Base-by-base conservation (phyloP, 2,113 vertebrate species). In the Centropus bengalensis region DNA sequence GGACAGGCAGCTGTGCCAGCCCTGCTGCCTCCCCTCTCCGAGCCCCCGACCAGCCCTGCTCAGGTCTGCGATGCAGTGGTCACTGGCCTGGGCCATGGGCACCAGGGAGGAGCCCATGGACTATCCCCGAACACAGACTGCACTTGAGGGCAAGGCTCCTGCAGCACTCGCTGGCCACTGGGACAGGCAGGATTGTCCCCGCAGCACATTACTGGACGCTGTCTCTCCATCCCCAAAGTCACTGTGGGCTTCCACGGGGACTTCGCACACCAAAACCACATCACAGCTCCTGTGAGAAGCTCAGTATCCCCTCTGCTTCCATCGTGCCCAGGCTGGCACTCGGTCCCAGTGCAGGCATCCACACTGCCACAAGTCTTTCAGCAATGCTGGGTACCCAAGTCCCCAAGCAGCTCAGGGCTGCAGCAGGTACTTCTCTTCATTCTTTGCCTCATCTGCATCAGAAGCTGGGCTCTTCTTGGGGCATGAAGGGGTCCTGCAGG, bases 361-460 rank as follows among this genome's bases (percentile, higher is more conserved):
- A 44, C 9, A 7, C 49, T 47, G 67, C 68, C 10, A 4, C 1
- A 1, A 55, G 21, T 83, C 45, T 63, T 54, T 81, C 0, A 0
- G 59, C 63, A 24, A 40, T 45, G 59, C 55, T 0, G 0, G 54
- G 70, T 17, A 47, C 26, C 54, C 8, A 5, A 3, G 23, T 60
- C 15, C 36, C 45, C 28, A 5, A 10, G n/a, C n/a, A 45, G 62
- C 80, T 98, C 97, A 98, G 47, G 97, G 96, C 87, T 98, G 98
- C 74, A 98, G 97, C 54, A 98, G 93, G 88, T 98, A 98, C 93
- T 97, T 98, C 81, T 98, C 98, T 93, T 98, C 98, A 3, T 98
- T 98, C 89, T 82, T 97, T 33, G 94, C 80, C 75, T 98, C 97
- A 15, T 97, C 97, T 3, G 32, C 26, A 30, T 98, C 98, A 18